Conservation (phyloP, 2,113 vertebrate genomes). For the Bubo bubo region DNA sequence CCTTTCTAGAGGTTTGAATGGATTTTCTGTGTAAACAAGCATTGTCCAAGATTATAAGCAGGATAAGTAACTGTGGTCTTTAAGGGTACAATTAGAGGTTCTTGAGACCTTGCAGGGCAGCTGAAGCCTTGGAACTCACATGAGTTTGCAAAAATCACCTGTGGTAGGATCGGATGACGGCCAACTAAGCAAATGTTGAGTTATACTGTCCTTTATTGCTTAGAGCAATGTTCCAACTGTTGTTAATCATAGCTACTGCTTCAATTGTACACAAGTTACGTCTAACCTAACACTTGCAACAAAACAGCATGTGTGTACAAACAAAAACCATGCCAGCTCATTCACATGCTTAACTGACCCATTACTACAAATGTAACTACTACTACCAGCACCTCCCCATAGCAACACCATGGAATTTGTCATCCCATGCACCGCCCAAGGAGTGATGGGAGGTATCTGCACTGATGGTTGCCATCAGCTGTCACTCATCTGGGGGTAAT, state of each 20-base stretch:
- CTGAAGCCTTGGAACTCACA: neutral
- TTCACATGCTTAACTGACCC: neutral
- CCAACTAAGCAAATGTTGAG: neutral
- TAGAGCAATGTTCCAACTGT: neutral
- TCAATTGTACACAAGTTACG: neutral
- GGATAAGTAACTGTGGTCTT: neutral
- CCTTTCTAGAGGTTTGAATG: neutral
- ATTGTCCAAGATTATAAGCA: neutral
- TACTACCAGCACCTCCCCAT: neutral
- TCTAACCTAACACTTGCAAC: neutral
- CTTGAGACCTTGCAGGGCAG: neutral
- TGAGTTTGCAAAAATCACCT: neutral
- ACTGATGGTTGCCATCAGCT: neutral
- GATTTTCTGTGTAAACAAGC: neutral
- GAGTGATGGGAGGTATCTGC: neutral
- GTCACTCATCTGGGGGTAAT: neutral
- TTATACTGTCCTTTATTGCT: neutral
- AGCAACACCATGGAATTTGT: neutral
- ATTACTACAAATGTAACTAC: neutral
- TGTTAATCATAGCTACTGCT: neutral
- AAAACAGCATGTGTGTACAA: rapidly evolving
- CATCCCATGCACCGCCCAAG: neutral
- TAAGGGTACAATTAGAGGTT: neutral
- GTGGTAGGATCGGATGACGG: neutral
- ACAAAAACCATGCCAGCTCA: neutral